Conservation (phyloP, 2,888 invertebrate species). For the Chrysodeixis includens region DNA sequence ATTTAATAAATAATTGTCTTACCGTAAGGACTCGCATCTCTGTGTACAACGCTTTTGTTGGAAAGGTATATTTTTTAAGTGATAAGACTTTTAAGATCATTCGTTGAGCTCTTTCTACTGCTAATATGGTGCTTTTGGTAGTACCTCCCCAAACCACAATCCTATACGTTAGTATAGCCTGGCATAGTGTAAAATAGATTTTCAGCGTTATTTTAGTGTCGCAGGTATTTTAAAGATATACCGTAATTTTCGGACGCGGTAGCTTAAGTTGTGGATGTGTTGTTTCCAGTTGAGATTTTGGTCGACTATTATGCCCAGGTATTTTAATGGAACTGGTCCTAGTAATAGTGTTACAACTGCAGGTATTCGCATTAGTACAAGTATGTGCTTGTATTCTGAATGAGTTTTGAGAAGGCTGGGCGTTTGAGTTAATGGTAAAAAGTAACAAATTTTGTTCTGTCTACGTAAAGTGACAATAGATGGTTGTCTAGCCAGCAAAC, state of each 20-base stretch:
- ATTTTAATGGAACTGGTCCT: background rate
- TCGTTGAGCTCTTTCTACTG: constrained; percentile 8
- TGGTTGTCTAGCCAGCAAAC: background rate
- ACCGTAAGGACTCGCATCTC: background rate
- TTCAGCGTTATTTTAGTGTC: no score
- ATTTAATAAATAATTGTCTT: constrained; percentile 7
- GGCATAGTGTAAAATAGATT: background rate
- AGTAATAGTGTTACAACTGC: background rate
- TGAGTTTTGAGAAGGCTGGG: background rate
- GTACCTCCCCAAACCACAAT: background rate
- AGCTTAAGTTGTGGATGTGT: constrained; percentile 1
- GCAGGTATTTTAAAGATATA: constrained; percentile 8
- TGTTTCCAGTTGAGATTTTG: constrained; percentile 4
- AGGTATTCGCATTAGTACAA: background rate
- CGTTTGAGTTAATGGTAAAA: background rate
- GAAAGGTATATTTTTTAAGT: background rate
- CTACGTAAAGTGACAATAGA: background rate
- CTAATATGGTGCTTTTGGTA: constrained; percentile 3
- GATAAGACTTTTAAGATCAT: background rate
- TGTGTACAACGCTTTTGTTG: background rate
- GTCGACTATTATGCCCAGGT: no score
- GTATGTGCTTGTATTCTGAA: background rate
- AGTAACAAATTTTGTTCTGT: constrained; percentile 6
- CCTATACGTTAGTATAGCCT: constrained; percentile 1
- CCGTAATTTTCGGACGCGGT: background rate